These are phyloP conservation scores for Lasioglossum albipes DNA, from an alignment of 1,140 invertebrate species.

Conservation along the genomic window DNA sequence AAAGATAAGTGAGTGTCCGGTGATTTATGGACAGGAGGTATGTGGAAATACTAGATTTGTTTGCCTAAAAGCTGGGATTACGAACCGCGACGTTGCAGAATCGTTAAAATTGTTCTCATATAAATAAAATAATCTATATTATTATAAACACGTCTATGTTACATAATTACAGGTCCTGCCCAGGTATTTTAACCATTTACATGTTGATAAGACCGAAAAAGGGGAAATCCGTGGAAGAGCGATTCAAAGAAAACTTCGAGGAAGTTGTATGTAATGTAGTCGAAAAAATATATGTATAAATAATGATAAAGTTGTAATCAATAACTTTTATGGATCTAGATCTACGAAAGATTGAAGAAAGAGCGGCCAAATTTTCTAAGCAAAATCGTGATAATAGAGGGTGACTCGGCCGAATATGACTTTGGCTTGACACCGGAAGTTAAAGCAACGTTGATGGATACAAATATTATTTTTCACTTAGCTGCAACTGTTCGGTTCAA, in stretches of 20 bases:
- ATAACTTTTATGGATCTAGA: constrained; percentile 63
- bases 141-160: no score
- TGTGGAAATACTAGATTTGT: no score
- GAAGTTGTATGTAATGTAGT: constrained; percentile 77
- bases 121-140: no score
- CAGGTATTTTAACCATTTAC: constrained; percentile 84
- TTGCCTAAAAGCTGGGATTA: no score
- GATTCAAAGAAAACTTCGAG: constrained; percentile 82
- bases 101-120: no score
- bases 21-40: no score
- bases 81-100: no score
- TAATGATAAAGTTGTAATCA: background rate
- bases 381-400: constrained; percentile 83
- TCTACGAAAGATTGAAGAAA: constrained; percentile 79
- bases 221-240: constrained; percentile 81
- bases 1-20: no score
- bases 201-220: constrained; percentile 86
- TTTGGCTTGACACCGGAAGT: constrained; percentile 82
- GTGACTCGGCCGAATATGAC: constrained; percentile 81
- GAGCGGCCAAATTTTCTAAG: constrained; percentile 73
- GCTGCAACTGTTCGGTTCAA: constrained; percentile 95
- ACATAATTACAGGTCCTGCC: constrained; percentile 82
- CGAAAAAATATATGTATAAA: background rate
- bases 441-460: constrained; percentile 77
- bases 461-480: constrained; percentile 89